Base-by-base conservation (phyloP, 2,113 vertebrate genomes). In the Forbesichthys papilliferus region DNA sequence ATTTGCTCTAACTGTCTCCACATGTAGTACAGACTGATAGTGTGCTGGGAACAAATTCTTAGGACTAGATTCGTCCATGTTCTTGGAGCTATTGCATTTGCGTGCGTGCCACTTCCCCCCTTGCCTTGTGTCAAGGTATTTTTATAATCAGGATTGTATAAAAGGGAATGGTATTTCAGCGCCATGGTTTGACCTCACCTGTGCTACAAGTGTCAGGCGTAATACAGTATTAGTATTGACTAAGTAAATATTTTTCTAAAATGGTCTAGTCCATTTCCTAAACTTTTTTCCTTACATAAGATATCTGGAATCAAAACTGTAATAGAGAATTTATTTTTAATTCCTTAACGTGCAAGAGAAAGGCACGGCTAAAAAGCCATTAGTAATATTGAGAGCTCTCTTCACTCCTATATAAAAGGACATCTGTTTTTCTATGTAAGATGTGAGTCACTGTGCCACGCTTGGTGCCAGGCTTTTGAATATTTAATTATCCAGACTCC, bases 401-500 rank as follows among this genome's bases (percentile, higher is more conserved):
- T 10, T 7, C 61, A 2, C 34, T 12, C 13, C 13, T 36, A 11
- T 63, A 51, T 49, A 36, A 60, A 27, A 51, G 46, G 52, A 51
- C 64, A 64, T 63, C 69, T 48, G 56, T 82, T 61, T 3, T 48
- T 48, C 62, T 46, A n/a, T 75, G 73, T 74, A 58, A 69, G 64
- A 82, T 77, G 81, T 56, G 74, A 80, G 51, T 80, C 72, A 64
- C 61, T 69, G 52, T 64, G 72, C 33, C 64, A 61, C 63, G 71
- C 79, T 87, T 73, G 65, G 52, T 64, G 72, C 33, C 64, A 61
- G 63, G 71, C 79, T 87, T 73, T 78, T 86, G 54, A 81, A 83
- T 81, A 78, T 84, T 82, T 84, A 71, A 82, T 61, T 16, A 60
- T 74, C 75, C 68, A 76, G 77, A 76, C 72, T 54, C 72, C 64